Base-by-base conservation (phyloP, 2,797 vertebrate genomes). In the Cynodonichthys magdalenae region DNA sequence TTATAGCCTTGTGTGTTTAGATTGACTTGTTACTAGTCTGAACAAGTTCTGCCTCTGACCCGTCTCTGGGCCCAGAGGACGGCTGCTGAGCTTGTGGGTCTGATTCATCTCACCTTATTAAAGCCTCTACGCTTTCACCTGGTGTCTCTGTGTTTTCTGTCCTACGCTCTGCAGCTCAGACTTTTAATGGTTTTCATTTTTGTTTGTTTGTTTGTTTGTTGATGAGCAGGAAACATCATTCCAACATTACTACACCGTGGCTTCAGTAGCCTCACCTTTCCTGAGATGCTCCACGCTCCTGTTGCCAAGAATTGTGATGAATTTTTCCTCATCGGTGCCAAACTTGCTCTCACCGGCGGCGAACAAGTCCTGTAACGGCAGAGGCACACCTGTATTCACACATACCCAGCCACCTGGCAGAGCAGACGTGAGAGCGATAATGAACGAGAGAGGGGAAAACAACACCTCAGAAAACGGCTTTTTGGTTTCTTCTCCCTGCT, bases 311-410 rank as follows among this genome's bases (percentile, higher is more conserved):
- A 99, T 96, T 53, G 92, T 94, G 86, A 98, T 94, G 71, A 99
- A 96, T 78, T 93, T 96, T 19, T 98, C 96, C 88, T 99, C 96
- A 44, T 99, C 95, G 0, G 97, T 98, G 75, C 96, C 98, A 86
- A 95, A 94, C 77, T 96, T 98, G 46, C 93, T 91, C 55, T 96
- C 95, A 19, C 97, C 97, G 15, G 98, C 97, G 66, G 93, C 92
- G 46, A 93, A 97, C 77, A 99, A 76, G 51, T 93, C 93, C 98
- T 99, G 89, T 39, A 18, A 71, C 0, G 19, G 75, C 74, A 83
- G 66, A 74, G 18, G 53, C 48, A 53, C 59, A 64, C 58, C 6
- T 2, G 42, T 53, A 10, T 14, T 41, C 60, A 59, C 51, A 62
- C 50, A 31, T 45, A 51, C 34, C 46, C 5, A 56, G 36, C 46